phyloP scores from a whole-genome alignment of 2,888 invertebrate genomes.

The Macrosiphum euphorbiae region DNA sequence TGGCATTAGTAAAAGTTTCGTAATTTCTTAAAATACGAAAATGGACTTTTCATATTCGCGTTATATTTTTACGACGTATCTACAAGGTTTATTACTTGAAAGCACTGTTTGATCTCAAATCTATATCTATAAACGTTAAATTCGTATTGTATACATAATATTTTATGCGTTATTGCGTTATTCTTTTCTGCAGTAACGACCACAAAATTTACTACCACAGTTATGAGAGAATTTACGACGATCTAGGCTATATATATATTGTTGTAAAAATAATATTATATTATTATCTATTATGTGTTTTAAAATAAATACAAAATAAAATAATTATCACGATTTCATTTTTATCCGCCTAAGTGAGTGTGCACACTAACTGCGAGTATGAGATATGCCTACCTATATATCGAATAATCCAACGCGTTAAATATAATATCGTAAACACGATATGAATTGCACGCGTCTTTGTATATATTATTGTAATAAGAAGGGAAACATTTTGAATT shows the following conservation, averaged over 20 bases:
- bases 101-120: not conserved
- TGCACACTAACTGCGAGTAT: not conserved
- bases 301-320: not conserved
- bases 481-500: conserved; percentile 13
- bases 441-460: conserved; percentile 2
- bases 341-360: not conserved
- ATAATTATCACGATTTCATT: not conserved
- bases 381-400: not conserved
- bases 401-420: conserved; percentile 18
- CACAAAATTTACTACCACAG: not conserved
- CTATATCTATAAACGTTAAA: not conserved
- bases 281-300: not conserved
- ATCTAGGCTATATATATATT: not conserved
- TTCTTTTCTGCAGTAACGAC: not conserved
- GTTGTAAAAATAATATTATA: not conserved
- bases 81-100: conserved; percentile 1
- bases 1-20: not conserved
- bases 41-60: not conserved
- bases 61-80: not conserved
- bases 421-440: conserved; percentile 4
- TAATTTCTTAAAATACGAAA: not conserved
- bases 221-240: not conserved
- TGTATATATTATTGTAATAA: not conserved
- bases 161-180: not conserved
- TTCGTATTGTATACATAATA: not conserved